A percentile compares a stretch with the other conserved stretches of the same genome.
phyloP scores from a whole-genome alignment of 1,140 invertebrate genomes.

The Venturia canescens region DNA sequence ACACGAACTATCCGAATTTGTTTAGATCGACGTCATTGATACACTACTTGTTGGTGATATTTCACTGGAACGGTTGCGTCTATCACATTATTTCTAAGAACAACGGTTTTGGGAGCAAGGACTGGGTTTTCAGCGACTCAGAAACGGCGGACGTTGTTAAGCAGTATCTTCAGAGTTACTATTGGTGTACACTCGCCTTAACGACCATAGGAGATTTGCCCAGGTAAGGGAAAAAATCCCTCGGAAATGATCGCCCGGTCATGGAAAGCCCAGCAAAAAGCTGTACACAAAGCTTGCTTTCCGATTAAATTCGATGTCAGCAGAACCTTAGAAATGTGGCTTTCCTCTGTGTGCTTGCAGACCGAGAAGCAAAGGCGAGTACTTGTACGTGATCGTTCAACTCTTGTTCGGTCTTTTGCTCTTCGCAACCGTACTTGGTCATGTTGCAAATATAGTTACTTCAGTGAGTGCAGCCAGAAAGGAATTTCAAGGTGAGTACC shows the following conservation, averaged over 20 bases:
- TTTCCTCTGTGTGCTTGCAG: conserved; percentile 68
- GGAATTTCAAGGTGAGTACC: conserved; percentile 94
- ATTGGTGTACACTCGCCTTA: conserved; percentile 97
- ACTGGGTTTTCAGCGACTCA: conserved; percentile 92
- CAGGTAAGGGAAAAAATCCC: conserved; percentile 59
- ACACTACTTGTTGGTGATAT: conserved; percentile 98
- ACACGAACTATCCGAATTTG: conserved; percentile 99
- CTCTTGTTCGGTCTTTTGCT: conserved; percentile 93
- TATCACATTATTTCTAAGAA: conserved; percentile 97
- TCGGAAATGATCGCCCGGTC: not conserved
- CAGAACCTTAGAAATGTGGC: not conserved
- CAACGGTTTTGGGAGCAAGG: conserved; percentile 93
- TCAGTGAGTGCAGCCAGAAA: conserved; percentile 95
- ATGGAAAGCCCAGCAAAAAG: not conserved
- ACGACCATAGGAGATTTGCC: conserved; percentile 89
- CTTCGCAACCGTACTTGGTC: conserved; percentile 94
- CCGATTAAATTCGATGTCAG: not conserved
- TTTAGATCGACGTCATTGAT: conserved; percentile 95
- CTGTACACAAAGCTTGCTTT: not conserved
- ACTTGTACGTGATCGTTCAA: conserved; percentile 93
- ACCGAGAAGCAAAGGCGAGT: conserved; percentile 92
- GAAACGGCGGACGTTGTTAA: conserved; percentile 92
- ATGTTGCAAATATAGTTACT: conserved; percentile 97
- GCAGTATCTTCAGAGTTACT: conserved; percentile 97
- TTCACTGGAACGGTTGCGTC: conserved; percentile 99